Evolutionary conservation across 2,888 invertebrate genomes (phyloP), one percentile per base, ranked within the genome.

Genomic region (Deilephila porcellus): DNA sequence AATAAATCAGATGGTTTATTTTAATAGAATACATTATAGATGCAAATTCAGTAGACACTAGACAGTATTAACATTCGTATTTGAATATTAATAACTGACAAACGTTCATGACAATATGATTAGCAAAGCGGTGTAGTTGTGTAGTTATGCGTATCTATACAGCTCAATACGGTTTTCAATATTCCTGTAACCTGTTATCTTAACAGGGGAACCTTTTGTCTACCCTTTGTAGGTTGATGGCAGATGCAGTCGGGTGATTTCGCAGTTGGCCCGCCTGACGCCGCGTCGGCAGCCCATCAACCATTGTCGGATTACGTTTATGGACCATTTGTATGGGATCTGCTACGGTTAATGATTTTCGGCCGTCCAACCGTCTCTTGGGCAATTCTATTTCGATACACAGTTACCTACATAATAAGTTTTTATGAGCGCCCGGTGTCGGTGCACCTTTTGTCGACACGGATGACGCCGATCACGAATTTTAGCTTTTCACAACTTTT

Each of bases 291-390:
- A 82, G 84, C 85, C 88, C 89, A 90, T 91, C 90, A 87, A 91
- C 90, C 91, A 91, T 88, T 90, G 91, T 91, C 89, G 89, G 92
- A 92, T 92, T 91, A 92, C 86, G 84, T 91, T 91, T 91, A 93
- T 91, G 85, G 89, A 85, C 90, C 91, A 91, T 92, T 93, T 92
- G 88, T 91, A 91, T 90, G 88, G 89, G 90, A 90, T 92, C 90
- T 88, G 89, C 87, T 89, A 90, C 89, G 90, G 86, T 90, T 91
- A 90, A 91, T 90, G 90, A 91, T 91, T 91, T 85, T 90, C 86
- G 87, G 85, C 81, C 86, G 82, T 85, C 87, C 82, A 82, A 84
- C 83, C 79, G 76, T 85, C 80, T 83, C 85, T 88, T 87, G 85
- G 80, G 87, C 85, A 88, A 87, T 85, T 85, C 86, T 87, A 87